Conservation (phyloP, 2,888 invertebrate species). For the Bursaphelenchus okinawaensis region DNA sequence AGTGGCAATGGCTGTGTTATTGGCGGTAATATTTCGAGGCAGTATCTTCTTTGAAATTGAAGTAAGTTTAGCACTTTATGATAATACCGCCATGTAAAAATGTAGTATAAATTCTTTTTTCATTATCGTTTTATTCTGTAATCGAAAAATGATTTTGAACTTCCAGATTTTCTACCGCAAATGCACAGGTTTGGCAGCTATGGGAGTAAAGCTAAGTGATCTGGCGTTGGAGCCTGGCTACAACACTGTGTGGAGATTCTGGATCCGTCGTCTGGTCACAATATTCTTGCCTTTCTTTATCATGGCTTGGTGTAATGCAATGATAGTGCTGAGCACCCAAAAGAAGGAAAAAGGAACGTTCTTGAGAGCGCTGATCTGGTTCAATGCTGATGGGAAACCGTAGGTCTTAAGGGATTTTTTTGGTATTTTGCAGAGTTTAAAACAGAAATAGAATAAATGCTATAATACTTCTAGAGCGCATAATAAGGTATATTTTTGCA, state of each 20-base stretch:
- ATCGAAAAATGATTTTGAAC: not conserved
- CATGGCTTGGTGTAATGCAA: constrained; percentile 49
- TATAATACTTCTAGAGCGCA: too few species aligned
- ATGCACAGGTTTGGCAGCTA: constrained; percentile 40
- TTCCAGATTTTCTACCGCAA: constrained; percentile 7
- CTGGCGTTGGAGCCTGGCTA: constrained; percentile 34
- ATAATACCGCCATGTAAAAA: not conserved
- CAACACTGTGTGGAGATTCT: constrained; percentile 49
- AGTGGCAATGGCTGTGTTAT: constrained; percentile 40
- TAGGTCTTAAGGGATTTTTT: too few species aligned
- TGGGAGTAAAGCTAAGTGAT: constrained; percentile 34
- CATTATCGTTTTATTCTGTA: not conserved
- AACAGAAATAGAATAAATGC: too few species aligned
- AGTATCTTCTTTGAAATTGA: constrained; percentile 48
- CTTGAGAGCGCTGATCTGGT: constrained; percentile 48
- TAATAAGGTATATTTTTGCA: too few species aligned
- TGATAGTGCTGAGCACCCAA: constrained; percentile 47
- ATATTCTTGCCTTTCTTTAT: constrained; percentile 51
- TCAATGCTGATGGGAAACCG: constrained; percentile 46
- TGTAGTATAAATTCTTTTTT: not conserved
- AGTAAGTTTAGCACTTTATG: constrained; percentile 17
- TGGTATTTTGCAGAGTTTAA: too few species aligned
- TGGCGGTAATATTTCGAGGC: constrained; percentile 41
- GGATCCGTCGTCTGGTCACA: constrained; percentile 44
- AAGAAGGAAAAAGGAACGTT: constrained; percentile 43